A percentile compares a stretch with the other conserved stretches of the same genome.
These are phyloP conservation scores for Aphyosemion australe DNA, from an alignment of 2,113 vertebrate species.

Conservation along the genomic window DNA sequence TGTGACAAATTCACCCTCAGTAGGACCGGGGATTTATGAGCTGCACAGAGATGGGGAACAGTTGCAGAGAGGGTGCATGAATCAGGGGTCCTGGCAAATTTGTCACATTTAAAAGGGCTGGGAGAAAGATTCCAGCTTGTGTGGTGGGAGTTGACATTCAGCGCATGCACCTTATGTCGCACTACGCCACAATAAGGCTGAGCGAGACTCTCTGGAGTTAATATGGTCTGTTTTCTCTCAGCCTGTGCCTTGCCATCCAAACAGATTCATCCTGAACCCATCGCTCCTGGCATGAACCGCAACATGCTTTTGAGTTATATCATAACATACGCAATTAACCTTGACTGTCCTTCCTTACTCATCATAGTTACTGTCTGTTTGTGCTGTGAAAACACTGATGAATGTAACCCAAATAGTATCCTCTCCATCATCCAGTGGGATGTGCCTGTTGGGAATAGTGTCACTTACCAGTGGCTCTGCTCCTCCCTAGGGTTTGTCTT, in stretches of 20 bases:
- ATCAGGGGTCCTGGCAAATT: conserved; percentile 60
- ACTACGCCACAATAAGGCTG: conserved; percentile 33
- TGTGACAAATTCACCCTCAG: conserved; percentile 58
- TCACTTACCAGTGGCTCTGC: conserved; percentile 53
- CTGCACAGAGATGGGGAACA: conserved; percentile 51
- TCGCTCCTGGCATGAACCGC: background rate
- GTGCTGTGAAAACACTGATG: conserved; percentile 57
- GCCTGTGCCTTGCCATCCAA: conserved; percentile 19
- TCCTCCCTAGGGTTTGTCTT: conserved; percentile 42
- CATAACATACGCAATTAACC: conserved; percentile 35
- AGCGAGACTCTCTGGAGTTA: conserved; percentile 15
- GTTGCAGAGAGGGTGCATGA: conserved; percentile 52
- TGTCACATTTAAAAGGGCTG: conserved; percentile 53
- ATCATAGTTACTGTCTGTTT: conserved; percentile 42
- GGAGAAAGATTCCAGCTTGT: conserved; percentile 30
- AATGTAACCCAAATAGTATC: conserved; percentile 58
- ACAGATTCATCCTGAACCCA: conserved; percentile 27
- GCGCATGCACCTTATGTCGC: conserved; percentile 49
- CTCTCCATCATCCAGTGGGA: conserved; percentile 60
- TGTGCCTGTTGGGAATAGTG: conserved; percentile 47
- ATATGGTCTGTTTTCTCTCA: background rate
- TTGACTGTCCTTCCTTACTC: conserved; percentile 55
- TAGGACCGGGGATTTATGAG: conserved; percentile 69
- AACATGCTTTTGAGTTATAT: background rate
- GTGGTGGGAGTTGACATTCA: conserved; percentile 54